A percentile compares a stretch with the other conserved stretches of the same genome.
Evolutionary conservation across 1,140 invertebrate species (phyloP).

Genomic region (Pachypeltis micranthus): DNA sequence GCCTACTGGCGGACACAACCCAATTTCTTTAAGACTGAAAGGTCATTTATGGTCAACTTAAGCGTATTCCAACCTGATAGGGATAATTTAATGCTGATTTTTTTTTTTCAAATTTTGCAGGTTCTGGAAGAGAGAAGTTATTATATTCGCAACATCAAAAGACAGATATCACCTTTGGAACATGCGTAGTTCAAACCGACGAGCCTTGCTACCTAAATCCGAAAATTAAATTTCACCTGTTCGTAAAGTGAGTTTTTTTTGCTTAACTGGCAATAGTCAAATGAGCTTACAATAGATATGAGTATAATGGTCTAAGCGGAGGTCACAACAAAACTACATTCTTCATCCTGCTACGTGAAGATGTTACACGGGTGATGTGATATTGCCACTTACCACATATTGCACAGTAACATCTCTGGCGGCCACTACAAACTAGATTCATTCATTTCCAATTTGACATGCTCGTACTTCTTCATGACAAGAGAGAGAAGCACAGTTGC

Average conservation of each 20-base stretch:
- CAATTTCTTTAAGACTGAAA: too few species aligned
- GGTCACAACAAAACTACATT: neutral
- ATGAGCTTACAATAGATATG: neutral
- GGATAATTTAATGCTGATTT: too few species aligned
- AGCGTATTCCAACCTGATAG: too few species aligned
- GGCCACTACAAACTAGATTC: too few species aligned
- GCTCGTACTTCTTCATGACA: too few species aligned
- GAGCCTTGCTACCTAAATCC: slow-evolving; percentile 14
- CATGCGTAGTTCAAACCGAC: slow-evolving; percentile 11
- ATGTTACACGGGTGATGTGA: neutral
- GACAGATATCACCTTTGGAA: slow-evolving; percentile 1
- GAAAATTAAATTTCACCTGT: slow-evolving; percentile 14
- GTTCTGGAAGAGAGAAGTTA: too few species aligned
- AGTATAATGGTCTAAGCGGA: neutral
- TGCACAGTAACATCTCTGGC: neutral
- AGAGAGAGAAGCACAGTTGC: too few species aligned
- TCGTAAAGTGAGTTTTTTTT: neutral
- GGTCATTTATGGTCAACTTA: too few species aligned
- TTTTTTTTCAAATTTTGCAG: too few species aligned
- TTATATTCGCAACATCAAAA: too few species aligned
- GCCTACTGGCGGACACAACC: too few species aligned
- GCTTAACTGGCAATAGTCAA: neutral
- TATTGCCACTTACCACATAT: neutral
- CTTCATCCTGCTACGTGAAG: neutral
- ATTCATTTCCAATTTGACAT: too few species aligned